Evolutionary conservation across 2,888 invertebrate genomes (phyloP).

Genomic region (Flexamia atlantica): DNA sequence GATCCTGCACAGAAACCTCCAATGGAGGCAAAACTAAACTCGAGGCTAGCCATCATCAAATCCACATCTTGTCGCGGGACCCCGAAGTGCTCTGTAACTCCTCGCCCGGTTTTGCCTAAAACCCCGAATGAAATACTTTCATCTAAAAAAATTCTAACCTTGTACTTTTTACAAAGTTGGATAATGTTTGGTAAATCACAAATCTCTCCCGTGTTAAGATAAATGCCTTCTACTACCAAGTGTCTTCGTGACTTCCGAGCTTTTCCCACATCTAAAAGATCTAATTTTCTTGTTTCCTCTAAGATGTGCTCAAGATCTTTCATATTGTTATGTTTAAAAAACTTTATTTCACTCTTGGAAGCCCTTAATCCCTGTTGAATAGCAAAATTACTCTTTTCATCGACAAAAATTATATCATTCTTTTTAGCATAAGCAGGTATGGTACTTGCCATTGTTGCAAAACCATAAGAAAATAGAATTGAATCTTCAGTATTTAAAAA

Average conservation of each 20-base stretch:
- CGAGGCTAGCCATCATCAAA: slow-evolving; percentile 77
- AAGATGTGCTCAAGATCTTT: slow-evolving; percentile 85
- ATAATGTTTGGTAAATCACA: slow-evolving; percentile 91
- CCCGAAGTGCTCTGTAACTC: slow-evolving; percentile 91
- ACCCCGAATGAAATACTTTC: slow-evolving; percentile 95
- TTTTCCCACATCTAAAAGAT: slow-evolving; percentile 80
- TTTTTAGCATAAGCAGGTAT: slow-evolving; percentile 97
- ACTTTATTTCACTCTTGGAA: slow-evolving; percentile 87
- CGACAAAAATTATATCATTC: slow-evolving; percentile 94
- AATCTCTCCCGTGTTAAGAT: slow-evolving; percentile 93
- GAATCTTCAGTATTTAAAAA: slow-evolving; percentile 94
- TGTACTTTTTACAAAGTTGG: slow-evolving; percentile 89
- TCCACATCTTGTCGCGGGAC: slow-evolving; percentile 70
- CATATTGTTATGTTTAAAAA: slow-evolving; percentile 94
- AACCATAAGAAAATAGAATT: slow-evolving; percentile 97
- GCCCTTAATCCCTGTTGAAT: slow-evolving; percentile 96
- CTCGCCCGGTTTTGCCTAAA: slow-evolving; percentile 89
- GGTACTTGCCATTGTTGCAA: slow-evolving; percentile 95
- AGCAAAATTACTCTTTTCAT: slow-evolving; percentile 91
- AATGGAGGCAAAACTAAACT: slow-evolving; percentile 90
- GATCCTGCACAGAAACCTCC: slow-evolving; percentile 98
- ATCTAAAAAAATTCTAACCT: slow-evolving; percentile 94
- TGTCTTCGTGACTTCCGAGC: slow-evolving; percentile 80
- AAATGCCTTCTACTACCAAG: slow-evolving; percentile 95
- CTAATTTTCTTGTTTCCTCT: slow-evolving; percentile 53